Base-by-base conservation (phyloP, 2,888 invertebrate genomes). In the Himalopsyche japonica region DNA sequence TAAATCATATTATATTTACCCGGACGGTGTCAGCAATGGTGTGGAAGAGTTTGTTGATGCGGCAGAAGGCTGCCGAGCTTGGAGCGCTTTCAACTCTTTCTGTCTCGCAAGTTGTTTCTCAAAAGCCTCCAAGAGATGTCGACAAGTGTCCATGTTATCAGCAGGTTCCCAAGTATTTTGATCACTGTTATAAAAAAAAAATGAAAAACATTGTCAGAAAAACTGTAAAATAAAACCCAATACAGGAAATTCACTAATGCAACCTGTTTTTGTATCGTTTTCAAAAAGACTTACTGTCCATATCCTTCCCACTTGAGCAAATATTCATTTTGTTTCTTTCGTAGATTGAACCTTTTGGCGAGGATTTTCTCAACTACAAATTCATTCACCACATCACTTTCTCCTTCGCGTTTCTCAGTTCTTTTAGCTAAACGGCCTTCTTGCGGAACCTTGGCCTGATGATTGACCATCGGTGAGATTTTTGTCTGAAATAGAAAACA, bases 91-190 rank as follows among this genome's bases (percentile, higher is more conserved):
- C n/a, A 94, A 91, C 87, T 95, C 95, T 88, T 96, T 96, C 89
- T 96, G 95, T 4, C 95, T 93, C 0, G 96, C 95, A 79, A 96
- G 91, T 88, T 95, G 95, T 88, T 94, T 95, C 89, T 97, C 97
- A 88, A 97, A 97, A 77, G 96, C 95, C 86, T 96, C 96, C 81
- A 97, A 90, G 84, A 97, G 91, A 88, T 94, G 94, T 88, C 95
- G 95, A 88, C 97, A 97, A 1, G 95, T 94, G 85, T 95, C 94
- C 89, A 97, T 93, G 89, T 96, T 95, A 82, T 95, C 94, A 34
- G 95, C 93, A 0, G 96, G 96, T 89, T 97, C 97, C 97, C 97
- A 97, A 6, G 97, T 96, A 89, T 96, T 97, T 88, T 95, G 94
- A 86, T 96, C 95, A 88, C 95, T 95, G 37, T 20, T 57, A 20